phyloP scores from a whole-genome alignment of 2,113 vertebrate genomes.

The Bufo bufo region DNA sequence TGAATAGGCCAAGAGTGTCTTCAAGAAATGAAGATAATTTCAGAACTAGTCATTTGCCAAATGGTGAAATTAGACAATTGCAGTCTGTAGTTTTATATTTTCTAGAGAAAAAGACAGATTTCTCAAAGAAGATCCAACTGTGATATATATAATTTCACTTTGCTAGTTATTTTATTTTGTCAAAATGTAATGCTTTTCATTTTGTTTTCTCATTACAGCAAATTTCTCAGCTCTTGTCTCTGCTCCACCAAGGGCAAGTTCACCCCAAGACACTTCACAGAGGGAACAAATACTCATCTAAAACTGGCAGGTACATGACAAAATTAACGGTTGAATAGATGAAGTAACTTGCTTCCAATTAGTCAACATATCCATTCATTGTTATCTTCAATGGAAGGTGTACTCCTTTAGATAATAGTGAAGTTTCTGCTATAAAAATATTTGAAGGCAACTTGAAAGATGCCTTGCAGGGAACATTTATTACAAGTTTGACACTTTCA shows the following conservation, averaged over 20 bases:
- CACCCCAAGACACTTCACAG: constrained; percentile 88
- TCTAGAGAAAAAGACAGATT: background rate
- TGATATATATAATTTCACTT: background rate
- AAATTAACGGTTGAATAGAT: background rate
- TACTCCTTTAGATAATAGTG: background rate
- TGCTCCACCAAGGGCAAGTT: constrained; percentile 89
- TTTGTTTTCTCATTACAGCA: constrained; percentile 73
- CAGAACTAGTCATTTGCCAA: background rate
- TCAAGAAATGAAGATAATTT: too few species aligned
- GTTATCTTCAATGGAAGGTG: background rate
- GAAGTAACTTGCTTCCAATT: constrained; percentile 13
- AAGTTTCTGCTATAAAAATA: constrained; percentile 2
- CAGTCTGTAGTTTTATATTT: too few species aligned
- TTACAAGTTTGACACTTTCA: background rate
- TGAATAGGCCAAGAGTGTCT: background rate
- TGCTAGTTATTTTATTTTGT: background rate
- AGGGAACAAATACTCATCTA: constrained; percentile 86
- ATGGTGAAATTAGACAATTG: background rate
- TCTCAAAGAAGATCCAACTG: background rate
- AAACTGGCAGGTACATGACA: constrained; percentile 68
- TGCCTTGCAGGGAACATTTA: background rate
- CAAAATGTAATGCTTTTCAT: background rate
- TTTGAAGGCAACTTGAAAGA: background rate
- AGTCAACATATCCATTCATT: background rate
- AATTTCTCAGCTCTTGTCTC: constrained; percentile 96